A percentile compares a stretch with the other conserved stretches of the same genome.
Evolutionary conservation across 1,140 invertebrate species (phyloP).

Genomic region (Stegodyphus mimosarum): DNA sequence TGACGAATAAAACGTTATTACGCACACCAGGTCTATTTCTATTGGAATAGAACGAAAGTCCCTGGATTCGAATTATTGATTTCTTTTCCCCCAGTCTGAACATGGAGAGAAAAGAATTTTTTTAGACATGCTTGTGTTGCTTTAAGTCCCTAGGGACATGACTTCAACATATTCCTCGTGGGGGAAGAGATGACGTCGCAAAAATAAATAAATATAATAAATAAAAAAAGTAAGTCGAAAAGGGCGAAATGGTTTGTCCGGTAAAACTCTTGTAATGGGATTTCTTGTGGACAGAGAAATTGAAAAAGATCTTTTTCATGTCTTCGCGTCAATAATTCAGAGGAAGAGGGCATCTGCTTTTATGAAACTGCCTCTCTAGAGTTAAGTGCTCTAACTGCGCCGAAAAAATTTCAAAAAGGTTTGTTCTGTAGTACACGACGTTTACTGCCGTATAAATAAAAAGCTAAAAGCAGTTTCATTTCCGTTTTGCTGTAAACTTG

Average conservation of each 20-base stretch:
- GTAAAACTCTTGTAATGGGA: slow-evolving; percentile 47
- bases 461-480: neutral
- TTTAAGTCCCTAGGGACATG: slow-evolving; percentile 34
- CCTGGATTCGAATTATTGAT: slow-evolving; percentile 46
- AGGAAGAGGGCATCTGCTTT: slow-evolving; percentile 49
- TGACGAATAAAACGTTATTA: slow-evolving; percentile 1
- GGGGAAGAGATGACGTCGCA: slow-evolving; percentile 38
- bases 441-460: neutral
- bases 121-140: neutral
- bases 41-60: slow-evolving; percentile 26
- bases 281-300: slow-evolving; percentile 43
- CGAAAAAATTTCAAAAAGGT: slow-evolving; percentile 32
- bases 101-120: slow-evolving; percentile 23
- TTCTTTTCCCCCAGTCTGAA: slow-evolving; percentile 26
- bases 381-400: slow-evolving; percentile 15
- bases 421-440: neutral
- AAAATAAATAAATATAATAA: neutral
- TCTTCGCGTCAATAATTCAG: slow-evolving; percentile 51
- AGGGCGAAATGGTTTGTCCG: slow-evolving; percentile 38
- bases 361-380: slow-evolving; percentile 29
- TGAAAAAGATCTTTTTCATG: slow-evolving; percentile 57
- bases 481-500: too few relatives aligned
- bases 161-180: slow-evolving; percentile 33
- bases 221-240: slow-evolving; percentile 24
- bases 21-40: neutral